Base-by-base conservation (phyloP, 2,797 vertebrate genomes). In the Chiroxiphia lanceolata region DNA sequence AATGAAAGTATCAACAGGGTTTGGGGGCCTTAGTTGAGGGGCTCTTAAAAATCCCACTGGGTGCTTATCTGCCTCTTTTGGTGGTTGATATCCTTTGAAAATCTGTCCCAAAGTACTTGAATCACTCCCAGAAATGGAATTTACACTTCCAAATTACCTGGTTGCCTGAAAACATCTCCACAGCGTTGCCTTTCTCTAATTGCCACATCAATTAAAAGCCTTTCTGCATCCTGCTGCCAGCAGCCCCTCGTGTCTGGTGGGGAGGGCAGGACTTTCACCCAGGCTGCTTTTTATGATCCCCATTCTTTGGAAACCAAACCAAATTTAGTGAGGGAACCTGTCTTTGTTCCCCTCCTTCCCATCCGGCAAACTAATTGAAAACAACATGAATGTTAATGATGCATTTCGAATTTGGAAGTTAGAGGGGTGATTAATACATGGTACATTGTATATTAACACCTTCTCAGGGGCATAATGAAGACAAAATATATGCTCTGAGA, bases 381-480 rank as follows among this genome's bases (percentile, higher is more conserved):
- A 59, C 97, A 97, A 97, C 97, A 96, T 96, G 97, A 98, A 97
- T 97, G 97, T 97, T 98, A 98, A 98, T 97, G 98, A 97, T 97
- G 97, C 98, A 97, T 98, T 95, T 98, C 97, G 36, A 97, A 76
- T 97, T 97, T 96, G 97, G 95, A 98, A 97, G 96, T 98, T 97
- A 97, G 97, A 97, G 93, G 87, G 90, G 94, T 98, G 97, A 98
- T 98, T 98, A 98, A 98, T 98, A 96, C 70, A 21, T 96, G 93
- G 96, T 97, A 96, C 82, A 6, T 89, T 95, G 96, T 96, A 44
- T 97, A 96, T 98, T 98, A 97, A 95, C 97, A 98, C 95, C 97
- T 98, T 98, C 96, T 91, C 87, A 25, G 97, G 93, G 95, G 96
- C 93, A 27, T 98, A 97, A 98, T 98, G 96, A 97, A 97, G 97